Conservation (phyloP, 2,797 vertebrate species). For the Mormyrus proboscirostris region DNA sequence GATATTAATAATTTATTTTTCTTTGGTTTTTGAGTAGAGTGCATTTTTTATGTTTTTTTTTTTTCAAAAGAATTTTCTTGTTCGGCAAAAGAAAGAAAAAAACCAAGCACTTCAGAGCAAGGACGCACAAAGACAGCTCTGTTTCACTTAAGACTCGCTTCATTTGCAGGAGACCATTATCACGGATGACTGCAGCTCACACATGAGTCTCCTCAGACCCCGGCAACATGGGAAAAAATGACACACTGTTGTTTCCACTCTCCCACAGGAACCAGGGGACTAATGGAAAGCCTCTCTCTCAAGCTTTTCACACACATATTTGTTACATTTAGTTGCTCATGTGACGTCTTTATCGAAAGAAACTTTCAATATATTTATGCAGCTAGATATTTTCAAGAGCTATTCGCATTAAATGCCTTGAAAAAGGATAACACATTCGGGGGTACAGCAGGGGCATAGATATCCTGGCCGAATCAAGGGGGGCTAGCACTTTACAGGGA, state of each 20-base stretch:
- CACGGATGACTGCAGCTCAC: neutral
- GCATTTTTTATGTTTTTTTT: neutral
- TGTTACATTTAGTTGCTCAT: neutral
- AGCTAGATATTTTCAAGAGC: neutral
- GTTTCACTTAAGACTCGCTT: neutral
- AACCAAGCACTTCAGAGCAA: neutral
- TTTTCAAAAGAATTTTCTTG: neutral
- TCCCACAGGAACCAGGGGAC: neutral
- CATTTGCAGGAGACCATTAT: slow-evolving; percentile 1
- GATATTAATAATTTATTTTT: neutral
- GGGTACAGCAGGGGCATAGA: neutral
- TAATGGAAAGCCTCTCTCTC: neutral
- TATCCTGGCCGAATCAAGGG: neutral
- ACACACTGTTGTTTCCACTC: neutral
- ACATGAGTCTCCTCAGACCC: neutral
- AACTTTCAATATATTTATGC: neutral
- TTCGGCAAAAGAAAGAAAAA: neutral
- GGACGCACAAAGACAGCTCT: neutral
- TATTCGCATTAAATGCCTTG: neutral
- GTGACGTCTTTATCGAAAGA: neutral
- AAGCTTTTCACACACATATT: neutral
- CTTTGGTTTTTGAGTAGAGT: neutral
- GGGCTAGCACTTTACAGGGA: neutral
- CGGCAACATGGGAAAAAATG: neutral
- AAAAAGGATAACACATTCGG: neutral